Evolutionary conservation across 2,113 vertebrate species (phyloP), one percentile per base, ranked within the genome.

Genomic region (Microtus pennsylvanicus): DNA sequence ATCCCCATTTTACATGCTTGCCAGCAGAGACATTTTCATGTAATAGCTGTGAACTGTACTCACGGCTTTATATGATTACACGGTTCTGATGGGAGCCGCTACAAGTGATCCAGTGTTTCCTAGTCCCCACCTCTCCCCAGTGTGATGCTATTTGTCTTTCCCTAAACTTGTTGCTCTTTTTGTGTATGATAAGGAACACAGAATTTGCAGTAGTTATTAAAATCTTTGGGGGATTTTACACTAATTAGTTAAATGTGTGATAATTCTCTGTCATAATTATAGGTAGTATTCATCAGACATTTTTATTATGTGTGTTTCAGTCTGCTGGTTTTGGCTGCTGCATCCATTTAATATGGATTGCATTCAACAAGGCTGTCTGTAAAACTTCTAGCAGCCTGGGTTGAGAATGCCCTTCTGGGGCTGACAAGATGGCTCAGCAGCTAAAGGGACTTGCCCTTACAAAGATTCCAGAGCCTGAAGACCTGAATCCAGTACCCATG

Each of bases 241-340:
- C 50, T 82, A 83, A 83, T 95, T 85, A 93, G 22, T 90, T 86
- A 78, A 92, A 87, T 90, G 90, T 45, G 80, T 94, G 74, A 58
- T 91, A 80, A 95, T 87, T 87, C 35, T 94, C 58, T 89, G 77
- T 92, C 61, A 72, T 90, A 81, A 76, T 85, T 92, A 80, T 42
- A 88, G 61, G 50, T 95, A 77, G 50, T 92, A 33, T 89, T 35
- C 65, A 52, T 21, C 30, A 90, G 90, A 93, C 67, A 42, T 90
- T 97, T 95, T 89, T 88, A 65, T 69, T 75, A 69, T 83, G 69
- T 95, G 26, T 85, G n/a, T 89, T 78, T 91, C 88, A 75, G 22
- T 94, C 85, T 91, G 67, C 76, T 90, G 52, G 50, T 76, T 92
- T 88, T 88, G 75, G 63, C 92, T 76, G 72, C 52, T 69, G 69